Conservation (phyloP, 1,140 invertebrate genomes). For the Zaprionus lachaisei region DNA sequence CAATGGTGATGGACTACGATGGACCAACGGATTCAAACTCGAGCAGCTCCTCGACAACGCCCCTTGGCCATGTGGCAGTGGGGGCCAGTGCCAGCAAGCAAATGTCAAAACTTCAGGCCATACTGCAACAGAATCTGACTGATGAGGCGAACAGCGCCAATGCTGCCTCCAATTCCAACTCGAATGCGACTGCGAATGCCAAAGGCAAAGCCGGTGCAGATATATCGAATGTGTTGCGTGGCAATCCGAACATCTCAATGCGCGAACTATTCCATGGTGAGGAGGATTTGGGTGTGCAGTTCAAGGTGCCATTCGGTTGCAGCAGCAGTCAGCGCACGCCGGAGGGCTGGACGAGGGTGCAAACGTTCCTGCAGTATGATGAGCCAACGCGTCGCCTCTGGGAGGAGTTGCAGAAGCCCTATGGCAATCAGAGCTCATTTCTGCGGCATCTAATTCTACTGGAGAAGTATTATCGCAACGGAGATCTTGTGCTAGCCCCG, state of each 20-base stretch:
- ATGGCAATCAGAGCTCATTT: constrained; percentile 93
- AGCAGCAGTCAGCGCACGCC: constrained; percentile 86
- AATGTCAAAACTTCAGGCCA: constrained; percentile 78
- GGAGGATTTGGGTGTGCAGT: constrained; percentile 91
- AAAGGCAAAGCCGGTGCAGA: constrained; percentile 53
- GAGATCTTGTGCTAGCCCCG: constrained; percentile 90
- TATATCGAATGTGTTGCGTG: constrained; percentile 86
- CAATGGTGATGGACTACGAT: constrained; percentile 71
- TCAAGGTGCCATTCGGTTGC: constrained; percentile 85
- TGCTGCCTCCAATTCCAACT: not conserved
- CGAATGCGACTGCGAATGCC: not conserved
- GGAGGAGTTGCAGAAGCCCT: constrained; percentile 92
- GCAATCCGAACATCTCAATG: constrained; percentile 92
- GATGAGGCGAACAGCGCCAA: constrained; percentile 10
- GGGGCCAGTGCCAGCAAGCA: constrained; percentile 43
- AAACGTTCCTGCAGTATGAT: constrained; percentile 91
- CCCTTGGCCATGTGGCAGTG: constrained; percentile 17
- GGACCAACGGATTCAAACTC: constrained; percentile 73
- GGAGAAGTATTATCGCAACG: constrained; percentile 92
- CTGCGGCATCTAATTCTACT: constrained; percentile 91
- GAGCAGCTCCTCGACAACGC: constrained; percentile 59
- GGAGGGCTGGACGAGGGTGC: constrained; percentile 92
- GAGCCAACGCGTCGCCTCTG: constrained; percentile 91
- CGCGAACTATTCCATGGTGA: constrained; percentile 91
- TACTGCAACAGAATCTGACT: constrained; percentile 71